Base-by-base conservation (phyloP, 2,797 vertebrate genomes). In the Poeciliopsis gracilis region DNA sequence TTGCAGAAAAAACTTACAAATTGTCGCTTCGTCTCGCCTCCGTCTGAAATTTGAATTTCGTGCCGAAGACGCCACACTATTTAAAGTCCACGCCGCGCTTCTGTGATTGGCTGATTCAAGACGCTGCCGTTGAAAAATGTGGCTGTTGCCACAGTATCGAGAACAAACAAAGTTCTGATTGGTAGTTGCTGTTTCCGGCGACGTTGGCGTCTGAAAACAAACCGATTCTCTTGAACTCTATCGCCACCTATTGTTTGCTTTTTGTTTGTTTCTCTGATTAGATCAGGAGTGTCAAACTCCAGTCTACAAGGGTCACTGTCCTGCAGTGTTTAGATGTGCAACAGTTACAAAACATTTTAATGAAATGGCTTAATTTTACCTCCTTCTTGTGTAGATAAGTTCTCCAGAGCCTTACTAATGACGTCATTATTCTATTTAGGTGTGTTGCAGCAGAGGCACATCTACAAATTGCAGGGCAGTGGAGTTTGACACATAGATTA, bases 31-130 rank as follows among this genome's bases (percentile, higher is more conserved):
- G 1, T 28, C 25, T 2, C 30, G 0, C 6, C 23, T 43, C 16
- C 45, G 6, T 2, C 1, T 6, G 3, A 53, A 66, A 3, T 90
- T 90, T 84, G 84, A 95, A 90, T 85, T 80, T 76, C 1, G 81
- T 7, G 23, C 1, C 0, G 0, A 16, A 75, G 75, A 87, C 76
- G 87, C 55, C 46, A 81, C 71, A 73, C 82, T 47, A 41, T 87
- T 94, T 94, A 94, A 94, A 94, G 91, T 55, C 73, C 89, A n/a
- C 18, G 30, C 77, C 25, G 72, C 82, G 28, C 76, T 28, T 4
- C 38, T 72, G 23, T 33, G 82, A 95, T 95, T 95, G 94, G 94
- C 75, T 73, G 51, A 28, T 91, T 91, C 77, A 78, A 86, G 73
- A 25, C 33, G 43, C 45, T 4, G 46, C 75, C 45, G 83, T 78